Conservation (phyloP, 2,113 vertebrate species). For the Rhadina sibilatrix region DNA sequence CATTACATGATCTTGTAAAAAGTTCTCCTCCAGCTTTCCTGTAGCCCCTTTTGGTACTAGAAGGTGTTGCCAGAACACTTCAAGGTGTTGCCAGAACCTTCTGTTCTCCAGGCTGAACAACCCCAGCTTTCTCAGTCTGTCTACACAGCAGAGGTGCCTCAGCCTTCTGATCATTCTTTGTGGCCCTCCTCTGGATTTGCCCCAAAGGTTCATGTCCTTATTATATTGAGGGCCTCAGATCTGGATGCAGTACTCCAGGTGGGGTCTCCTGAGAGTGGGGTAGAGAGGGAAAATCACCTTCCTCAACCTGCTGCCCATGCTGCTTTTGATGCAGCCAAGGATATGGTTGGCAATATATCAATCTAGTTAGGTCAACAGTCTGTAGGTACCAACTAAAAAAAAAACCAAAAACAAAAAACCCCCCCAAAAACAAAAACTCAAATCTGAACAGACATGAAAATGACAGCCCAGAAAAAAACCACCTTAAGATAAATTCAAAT, state of each 20-base stretch:
- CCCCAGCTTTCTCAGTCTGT: neutral
- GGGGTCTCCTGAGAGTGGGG: neutral
- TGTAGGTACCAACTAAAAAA: neutral
- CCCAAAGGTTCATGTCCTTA: neutral
- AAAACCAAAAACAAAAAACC: no score
- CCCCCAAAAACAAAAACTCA: neutral
- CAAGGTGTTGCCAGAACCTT: neutral
- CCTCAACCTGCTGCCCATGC: neutral
- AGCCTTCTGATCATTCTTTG: neutral
- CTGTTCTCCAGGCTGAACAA: neutral
- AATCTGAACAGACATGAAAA: neutral
- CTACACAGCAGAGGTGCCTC: neutral
- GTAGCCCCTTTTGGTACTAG: neutral
- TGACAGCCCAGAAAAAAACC: neutral
- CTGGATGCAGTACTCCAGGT: neutral
- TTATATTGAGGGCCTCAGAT: neutral
- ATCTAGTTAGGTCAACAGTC: neutral
- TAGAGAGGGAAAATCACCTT: neutral
- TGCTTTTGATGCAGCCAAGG: neutral
- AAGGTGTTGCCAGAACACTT: no score
- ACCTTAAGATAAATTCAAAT: neutral
- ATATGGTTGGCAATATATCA: neutral
- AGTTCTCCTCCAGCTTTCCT: neutral
- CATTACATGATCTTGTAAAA: neutral
- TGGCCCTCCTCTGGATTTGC: neutral